A percentile compares a stretch with the other conserved stretches of the same genome.
Conservation (phyloP, 2,797 vertebrate species). For the Thaleichthys pacificus region DNA sequence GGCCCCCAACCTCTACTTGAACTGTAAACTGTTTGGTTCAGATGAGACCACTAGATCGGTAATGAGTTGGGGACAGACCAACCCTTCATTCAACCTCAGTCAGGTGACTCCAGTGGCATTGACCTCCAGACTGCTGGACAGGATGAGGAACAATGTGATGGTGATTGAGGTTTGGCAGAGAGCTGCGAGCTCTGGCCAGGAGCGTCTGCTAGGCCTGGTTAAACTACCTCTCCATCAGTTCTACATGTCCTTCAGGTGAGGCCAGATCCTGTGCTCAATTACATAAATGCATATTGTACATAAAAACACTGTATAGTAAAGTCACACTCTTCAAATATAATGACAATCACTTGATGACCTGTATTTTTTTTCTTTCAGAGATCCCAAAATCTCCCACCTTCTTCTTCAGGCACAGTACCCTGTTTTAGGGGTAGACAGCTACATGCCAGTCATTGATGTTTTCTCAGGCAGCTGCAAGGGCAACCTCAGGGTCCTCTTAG, state of each 20-base stretch:
- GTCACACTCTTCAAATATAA: not conserved
- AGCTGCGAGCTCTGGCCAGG: constrained; percentile 70
- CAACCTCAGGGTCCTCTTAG: constrained; percentile 85
- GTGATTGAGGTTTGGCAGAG: constrained; percentile 95
- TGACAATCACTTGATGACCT: not conserved
- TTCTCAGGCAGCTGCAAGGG: constrained; percentile 84
- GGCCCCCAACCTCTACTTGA: constrained; percentile 86
- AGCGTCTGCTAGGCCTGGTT: constrained; percentile 86
- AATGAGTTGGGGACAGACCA: constrained; percentile 82
- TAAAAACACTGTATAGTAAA: not conserved
- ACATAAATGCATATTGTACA: not conserved
- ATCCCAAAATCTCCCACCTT: constrained; percentile 79
- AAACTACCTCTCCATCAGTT: constrained; percentile 97
- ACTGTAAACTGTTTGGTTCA: constrained; percentile 87
- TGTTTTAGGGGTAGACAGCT: constrained; percentile 89
- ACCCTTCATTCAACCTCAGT: constrained; percentile 85
- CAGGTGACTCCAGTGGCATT: constrained; percentile 91
- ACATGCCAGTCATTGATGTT: constrained; percentile 86
- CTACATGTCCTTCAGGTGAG: constrained; percentile 93
- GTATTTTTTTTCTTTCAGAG: constrained; percentile 67
- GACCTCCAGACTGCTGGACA: constrained; percentile 81
- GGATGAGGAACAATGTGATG: constrained; percentile 93
- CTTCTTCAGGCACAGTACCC: constrained; percentile 91
- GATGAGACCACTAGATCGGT: constrained; percentile 82
- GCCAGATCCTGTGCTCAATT: not conserved